phyloP scores from a whole-genome alignment of 2,888 invertebrate species.

The Epirrhoe tristata region DNA sequence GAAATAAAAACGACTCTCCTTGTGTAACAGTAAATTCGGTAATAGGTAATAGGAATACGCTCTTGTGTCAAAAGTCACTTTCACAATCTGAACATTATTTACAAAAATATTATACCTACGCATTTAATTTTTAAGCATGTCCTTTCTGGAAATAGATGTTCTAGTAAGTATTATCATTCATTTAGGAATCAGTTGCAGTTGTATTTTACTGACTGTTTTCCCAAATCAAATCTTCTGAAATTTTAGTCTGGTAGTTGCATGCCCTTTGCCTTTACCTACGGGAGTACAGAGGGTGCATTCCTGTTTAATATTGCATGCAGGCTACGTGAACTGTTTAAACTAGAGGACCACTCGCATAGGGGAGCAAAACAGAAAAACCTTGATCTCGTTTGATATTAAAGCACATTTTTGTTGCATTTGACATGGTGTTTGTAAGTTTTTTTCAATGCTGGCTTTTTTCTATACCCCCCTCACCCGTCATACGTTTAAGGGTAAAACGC shows the following conservation, averaged over 20 bases:
- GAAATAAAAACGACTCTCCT: no score
- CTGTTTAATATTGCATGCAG: constrained; percentile 80
- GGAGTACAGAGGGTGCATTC: constrained; percentile 62
- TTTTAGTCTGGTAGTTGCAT: constrained; percentile 20
- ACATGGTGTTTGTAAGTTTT: constrained; percentile 19
- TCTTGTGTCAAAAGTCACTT: no score
- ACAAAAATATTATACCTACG: no score
- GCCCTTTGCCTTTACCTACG: constrained; percentile 24
- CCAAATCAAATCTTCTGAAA: neutral
- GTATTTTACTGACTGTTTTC: neutral
- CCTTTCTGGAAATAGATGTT: no score
- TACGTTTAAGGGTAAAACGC: constrained; percentile 3
- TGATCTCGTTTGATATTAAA: constrained; percentile 45
- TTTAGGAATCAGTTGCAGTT: neutral
- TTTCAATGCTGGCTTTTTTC: constrained; percentile 7
- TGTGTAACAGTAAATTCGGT: no score
- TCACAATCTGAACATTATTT: no score
- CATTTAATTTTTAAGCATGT: no score
- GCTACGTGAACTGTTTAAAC: constrained; percentile 77
- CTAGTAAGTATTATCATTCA: no score
- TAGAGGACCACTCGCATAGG: constrained; percentile 48
- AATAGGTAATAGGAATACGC: no score
- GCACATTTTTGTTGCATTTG: constrained; percentile 28
- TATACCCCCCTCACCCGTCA: neutral
- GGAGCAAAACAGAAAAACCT: constrained; percentile 42